Evolutionary conservation across 2,113 vertebrate genomes (phyloP).

Genomic region (Lepus americanus): DNA sequence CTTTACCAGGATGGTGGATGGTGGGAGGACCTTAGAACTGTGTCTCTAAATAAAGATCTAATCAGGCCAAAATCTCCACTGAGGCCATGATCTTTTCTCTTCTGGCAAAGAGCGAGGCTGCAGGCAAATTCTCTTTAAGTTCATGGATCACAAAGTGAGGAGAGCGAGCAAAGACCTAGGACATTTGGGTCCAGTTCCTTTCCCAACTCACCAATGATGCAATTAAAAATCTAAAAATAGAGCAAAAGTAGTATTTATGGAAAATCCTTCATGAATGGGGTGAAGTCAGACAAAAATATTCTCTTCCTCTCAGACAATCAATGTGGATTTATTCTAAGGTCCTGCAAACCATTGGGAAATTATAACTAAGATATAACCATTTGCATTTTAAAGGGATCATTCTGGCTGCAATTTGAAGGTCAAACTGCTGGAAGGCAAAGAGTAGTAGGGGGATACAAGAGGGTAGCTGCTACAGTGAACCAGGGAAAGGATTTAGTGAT

Average conservation of each 20-base stretch:
- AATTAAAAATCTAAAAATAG: not conserved
- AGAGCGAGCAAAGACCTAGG: not conserved
- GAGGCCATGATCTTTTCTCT: not conserved
- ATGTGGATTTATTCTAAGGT: not conserved
- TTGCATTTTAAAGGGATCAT: not conserved
- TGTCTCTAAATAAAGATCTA: not conserved
- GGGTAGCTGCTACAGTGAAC: not conserved
- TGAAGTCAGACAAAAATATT: not conserved
- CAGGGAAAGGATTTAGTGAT: too few species aligned
- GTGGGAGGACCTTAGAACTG: not conserved
- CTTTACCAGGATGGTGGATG: not conserved
- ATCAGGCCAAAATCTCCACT: not conserved
- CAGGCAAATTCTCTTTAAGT: not conserved
- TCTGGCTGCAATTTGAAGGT: not conserved
- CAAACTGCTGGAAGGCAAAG: not conserved
- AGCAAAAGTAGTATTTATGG: not conserved
- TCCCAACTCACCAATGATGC: not conserved
- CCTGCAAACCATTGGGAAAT: not conserved
- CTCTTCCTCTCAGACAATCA: not conserved
- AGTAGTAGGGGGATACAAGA: not conserved
- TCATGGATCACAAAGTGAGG: not conserved
- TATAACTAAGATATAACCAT: not conserved
- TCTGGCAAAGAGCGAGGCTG: not conserved
- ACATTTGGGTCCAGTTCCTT: not conserved
- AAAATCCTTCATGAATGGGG: not conserved